Evolutionary conservation across 2,888 invertebrate species (phyloP).

Genomic region (Pedicia rivosa): DNA sequence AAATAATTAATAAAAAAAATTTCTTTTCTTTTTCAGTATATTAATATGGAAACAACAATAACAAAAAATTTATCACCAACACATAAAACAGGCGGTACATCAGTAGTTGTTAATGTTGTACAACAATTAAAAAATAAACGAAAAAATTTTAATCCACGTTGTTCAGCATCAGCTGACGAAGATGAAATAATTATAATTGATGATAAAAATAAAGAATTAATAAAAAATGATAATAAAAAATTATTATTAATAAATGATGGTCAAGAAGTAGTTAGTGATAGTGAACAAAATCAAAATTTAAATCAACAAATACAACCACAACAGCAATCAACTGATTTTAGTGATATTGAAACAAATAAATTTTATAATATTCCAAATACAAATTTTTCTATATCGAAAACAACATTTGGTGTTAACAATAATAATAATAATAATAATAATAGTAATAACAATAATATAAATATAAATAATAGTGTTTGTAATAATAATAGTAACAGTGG

Average conservation of each 20-base stretch:
- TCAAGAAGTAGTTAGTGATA: neutral
- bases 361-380: conserved; percentile 8
- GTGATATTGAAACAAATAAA: neutral
- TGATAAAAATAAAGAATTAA: neutral
- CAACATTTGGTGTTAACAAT: neutral
- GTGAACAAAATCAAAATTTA: neutral
- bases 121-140: conserved; percentile 9
- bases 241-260: neutral
- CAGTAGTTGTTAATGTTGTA: no score
- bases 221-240: neutral
- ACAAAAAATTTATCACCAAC: no score
- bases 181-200: neutral
- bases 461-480: neutral
- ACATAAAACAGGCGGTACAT: no score
- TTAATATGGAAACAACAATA: no score
- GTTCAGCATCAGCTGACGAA: conserved; percentile 5
- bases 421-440: neutral
- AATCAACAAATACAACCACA: neutral
- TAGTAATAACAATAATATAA: no score
- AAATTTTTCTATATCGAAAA: conserved; percentile 8
- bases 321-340: neutral
- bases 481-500: neutral
- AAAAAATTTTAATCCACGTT: conserved; percentile 11
- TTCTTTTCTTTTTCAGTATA: no score
- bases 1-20: no score